A percentile compares a stretch with the other conserved stretches of the same genome.
Evolutionary conservation across 2,113 vertebrate genomes (phyloP).

Genomic region (Ptychochromis oligacanthus): DNA sequence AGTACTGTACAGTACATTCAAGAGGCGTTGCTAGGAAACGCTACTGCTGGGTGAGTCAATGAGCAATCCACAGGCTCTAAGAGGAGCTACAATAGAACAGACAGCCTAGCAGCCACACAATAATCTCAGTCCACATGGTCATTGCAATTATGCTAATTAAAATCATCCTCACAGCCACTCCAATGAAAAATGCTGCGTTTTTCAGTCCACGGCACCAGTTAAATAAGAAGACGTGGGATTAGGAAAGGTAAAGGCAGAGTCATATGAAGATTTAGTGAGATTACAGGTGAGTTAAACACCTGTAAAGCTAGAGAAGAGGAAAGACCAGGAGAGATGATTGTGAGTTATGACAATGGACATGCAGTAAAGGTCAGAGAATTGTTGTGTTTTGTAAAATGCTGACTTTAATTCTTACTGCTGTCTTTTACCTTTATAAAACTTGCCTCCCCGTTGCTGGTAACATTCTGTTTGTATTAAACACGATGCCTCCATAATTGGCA

Average conservation of each 20-base stretch:
- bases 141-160: slow-evolving; percentile 79
- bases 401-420: slow-evolving; percentile 6
- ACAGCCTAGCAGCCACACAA: slow-evolving; percentile 63
- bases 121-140: slow-evolving; percentile 74
- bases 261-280: background rate
- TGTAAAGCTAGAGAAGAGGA: background rate
- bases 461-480: slow-evolving; percentile 27
- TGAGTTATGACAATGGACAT: background rate
- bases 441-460: slow-evolving; percentile 10
- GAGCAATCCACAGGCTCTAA: slow-evolving; percentile 71
- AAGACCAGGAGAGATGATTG: slow-evolving; percentile 13
- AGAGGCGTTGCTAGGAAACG: slow-evolving; percentile 81
- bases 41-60: slow-evolving; percentile 74
- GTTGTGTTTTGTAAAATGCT: slow-evolving; percentile 30
- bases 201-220: slow-evolving; percentile 28
- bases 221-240: slow-evolving; percentile 23
- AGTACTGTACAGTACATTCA: slow-evolving; percentile 74
- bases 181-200: slow-evolving; percentile 40
- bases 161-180: slow-evolving; percentile 66
- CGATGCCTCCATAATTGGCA: slow-evolving; percentile 15
- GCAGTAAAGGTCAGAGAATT: slow-evolving; percentile 43
- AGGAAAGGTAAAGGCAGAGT: background rate
- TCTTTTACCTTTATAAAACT: slow-evolving; percentile 23
- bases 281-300: slow-evolving; percentile 10
- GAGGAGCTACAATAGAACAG: slow-evolving; percentile 74